Evolutionary conservation across 2,797 vertebrate genomes (phyloP).

Genomic region (Sebastes iracundus): DNA sequence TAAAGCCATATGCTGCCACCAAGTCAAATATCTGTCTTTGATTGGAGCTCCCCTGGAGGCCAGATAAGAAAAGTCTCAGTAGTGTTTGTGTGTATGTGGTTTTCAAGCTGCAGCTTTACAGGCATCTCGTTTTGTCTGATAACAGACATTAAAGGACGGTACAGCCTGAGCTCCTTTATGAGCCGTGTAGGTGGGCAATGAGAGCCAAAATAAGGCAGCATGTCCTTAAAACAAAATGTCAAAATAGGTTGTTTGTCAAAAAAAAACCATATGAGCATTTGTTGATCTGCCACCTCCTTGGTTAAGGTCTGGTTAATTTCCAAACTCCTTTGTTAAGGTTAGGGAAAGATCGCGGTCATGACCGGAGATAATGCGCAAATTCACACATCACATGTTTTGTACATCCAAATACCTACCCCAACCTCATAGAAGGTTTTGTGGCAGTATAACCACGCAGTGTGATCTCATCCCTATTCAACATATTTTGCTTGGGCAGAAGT

Average conservation of each 20-base stretch:
- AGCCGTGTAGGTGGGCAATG: constrained; percentile 39
- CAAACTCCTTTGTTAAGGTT: background rate
- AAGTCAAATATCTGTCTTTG: constrained; percentile 54
- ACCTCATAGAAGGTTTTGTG: background rate
- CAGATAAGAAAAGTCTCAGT: constrained; percentile 51
- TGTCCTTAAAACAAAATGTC: background rate
- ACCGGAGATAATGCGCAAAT: too few species aligned
- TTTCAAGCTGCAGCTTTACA: constrained; percentile 40
- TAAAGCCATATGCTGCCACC: constrained; percentile 43
- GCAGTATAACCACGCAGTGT: background rate
- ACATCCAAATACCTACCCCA: background rate
- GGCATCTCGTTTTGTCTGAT: constrained; percentile 41
- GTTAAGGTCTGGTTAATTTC: background rate
- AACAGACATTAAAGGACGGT: constrained; percentile 50
- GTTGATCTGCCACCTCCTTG: background rate
- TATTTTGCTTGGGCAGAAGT: too few species aligned
- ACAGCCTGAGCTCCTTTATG: background rate
- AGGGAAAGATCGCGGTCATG: background rate
- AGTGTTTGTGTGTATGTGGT: constrained; percentile 15
- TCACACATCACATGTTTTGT: background rate
- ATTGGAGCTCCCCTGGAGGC: constrained; percentile 41
- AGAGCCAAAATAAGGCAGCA: background rate
- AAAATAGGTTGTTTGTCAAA: background rate
- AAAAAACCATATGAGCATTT: background rate
- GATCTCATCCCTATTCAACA: too few species aligned